Base-by-base conservation (phyloP, 1,140 invertebrate species). In the Condylostylus longicornis region DNA sequence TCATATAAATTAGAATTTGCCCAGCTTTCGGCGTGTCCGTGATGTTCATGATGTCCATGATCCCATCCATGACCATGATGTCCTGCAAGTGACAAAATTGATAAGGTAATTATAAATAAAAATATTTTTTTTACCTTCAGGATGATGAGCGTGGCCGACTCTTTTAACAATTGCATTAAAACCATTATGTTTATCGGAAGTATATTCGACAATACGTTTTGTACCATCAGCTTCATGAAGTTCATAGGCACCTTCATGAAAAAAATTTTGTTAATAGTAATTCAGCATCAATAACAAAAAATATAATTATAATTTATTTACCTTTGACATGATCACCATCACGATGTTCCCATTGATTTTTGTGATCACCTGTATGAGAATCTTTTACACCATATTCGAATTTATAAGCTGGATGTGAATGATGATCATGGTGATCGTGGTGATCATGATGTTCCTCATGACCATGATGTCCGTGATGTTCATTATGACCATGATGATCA, bases 331-430 rank as follows among this genome's bases (percentile, higher is more conserved):
- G 63, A 48, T 73, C 71, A 19, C 73, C 73, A 46, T 74, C 69
- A 25, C 71, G 61, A 2, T 63, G 57, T 47, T 75, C 73, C 61
- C 70, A 69, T 44, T 75, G 72, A 52, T 65, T 70, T 61, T 79
- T 77, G 30, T 74, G 68, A 48, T 79, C 75, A 42, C 79, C 75
- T 18, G 73, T 82, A 55, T 75, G 70, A 23, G 70, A 67, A 53
- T 82, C 79, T 45, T 75, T 68, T 9, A 82, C 75, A 10, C 72
- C 74, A 50, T 82, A 82, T 47, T 74, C 77, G 50, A 77, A 81
- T 43, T 70, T 69, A 57, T 82, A 82, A 42, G 71, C 69, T 40
- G 75, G 77, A 42, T 65, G 54, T 15, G 61, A 47, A 56, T 64
- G 52, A 21, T 58, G 35, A 43, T 41, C 40, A 27, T 17, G 15